Percentiles rank a stretch among this genome's conserved stretches.
Evolutionary conservation across 35 echinoderm and acorn worm genomes (phyloP).

Genomic region (Apostichopus parvimensis): DNA sequence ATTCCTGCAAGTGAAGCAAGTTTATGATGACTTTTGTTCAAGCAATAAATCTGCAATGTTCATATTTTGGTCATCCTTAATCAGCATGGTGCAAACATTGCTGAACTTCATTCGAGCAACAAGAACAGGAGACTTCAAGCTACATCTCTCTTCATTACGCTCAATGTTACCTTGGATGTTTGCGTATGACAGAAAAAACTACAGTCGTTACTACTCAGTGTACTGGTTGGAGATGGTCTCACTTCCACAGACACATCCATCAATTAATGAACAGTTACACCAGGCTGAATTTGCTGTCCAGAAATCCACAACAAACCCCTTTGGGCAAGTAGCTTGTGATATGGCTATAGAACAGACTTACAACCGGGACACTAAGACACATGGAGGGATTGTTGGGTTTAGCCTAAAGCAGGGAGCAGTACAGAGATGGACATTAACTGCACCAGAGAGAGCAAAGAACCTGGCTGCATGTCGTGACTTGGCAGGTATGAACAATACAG

Average conservation of each 20-base stretch:
- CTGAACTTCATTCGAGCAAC: too few species aligned
- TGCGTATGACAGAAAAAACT: conserved; percentile 11
- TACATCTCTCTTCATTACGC: neutral
- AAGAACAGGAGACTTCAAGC: too few species aligned
- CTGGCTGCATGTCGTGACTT: conserved; percentile 36
- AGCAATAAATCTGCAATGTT: too few species aligned
- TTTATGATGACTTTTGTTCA: too few species aligned
- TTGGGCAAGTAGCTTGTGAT: neutral
- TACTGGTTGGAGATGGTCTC: neutral
- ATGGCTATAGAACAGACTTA: neutral
- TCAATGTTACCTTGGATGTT: conserved; percentile 23
- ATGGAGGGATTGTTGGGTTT: conserved; percentile 62
- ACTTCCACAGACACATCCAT: conserved; percentile 11
- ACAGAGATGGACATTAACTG: conserved; percentile 43
- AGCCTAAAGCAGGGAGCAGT: conserved; percentile 41
- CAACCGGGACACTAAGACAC: conserved; percentile 26
- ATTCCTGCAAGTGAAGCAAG: neutral
- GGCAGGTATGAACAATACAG: conserved; percentile 18
- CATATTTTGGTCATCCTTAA: too few species aligned
- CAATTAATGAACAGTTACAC: too few species aligned
- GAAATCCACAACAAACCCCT: conserved; percentile 40
- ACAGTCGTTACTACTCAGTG: neutral
- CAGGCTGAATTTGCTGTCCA: too few species aligned
- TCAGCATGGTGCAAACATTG: too few species aligned
- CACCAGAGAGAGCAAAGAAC: conserved; percentile 56